Percentiles rank a stretch among this genome's conserved stretches.
phyloP scores from a whole-genome alignment of 2,888 invertebrate genomes.

The Apodemia mormo region DNA sequence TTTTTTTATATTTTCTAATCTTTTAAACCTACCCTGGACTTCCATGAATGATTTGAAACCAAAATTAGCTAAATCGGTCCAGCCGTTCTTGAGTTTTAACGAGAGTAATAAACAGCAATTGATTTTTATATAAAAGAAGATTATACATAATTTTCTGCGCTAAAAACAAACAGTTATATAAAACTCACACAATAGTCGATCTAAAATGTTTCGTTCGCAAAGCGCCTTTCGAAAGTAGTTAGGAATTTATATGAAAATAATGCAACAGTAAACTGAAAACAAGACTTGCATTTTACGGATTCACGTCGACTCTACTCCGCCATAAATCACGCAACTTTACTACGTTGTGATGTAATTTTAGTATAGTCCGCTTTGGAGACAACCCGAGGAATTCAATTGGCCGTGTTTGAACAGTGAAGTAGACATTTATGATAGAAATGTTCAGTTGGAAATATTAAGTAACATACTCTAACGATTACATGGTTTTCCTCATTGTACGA shows the following conservation, averaged over 20 bases:
- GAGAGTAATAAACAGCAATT: no score
- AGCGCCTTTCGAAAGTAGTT: slow-evolving; percentile 28
- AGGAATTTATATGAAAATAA: slow-evolving; percentile 34
- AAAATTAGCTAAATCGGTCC: no score
- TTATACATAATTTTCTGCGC: neutral
- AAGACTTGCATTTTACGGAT: slow-evolving; percentile 28
- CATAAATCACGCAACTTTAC: slow-evolving; percentile 24
- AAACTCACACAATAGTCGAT: neutral
- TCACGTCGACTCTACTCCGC: slow-evolving; percentile 26
- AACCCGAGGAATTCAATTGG: neutral
- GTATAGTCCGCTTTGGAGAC: neutral
- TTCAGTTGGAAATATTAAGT: neutral
- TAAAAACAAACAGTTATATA: neutral
- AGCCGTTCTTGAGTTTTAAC: no score
- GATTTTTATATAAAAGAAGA: no score
- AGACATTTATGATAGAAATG: neutral
- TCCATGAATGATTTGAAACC: no score
- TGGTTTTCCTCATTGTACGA: no score
- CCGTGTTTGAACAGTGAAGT: neutral
- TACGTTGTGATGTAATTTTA: slow-evolving; percentile 9
- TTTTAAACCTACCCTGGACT: no score
- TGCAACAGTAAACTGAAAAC: slow-evolving; percentile 27
- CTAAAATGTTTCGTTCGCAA: neutral
- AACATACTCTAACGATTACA: no score
- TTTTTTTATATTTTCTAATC: no score